phyloP scores from a whole-genome alignment of 1,140 invertebrate species.

The Neotoxoptera formosana region DNA sequence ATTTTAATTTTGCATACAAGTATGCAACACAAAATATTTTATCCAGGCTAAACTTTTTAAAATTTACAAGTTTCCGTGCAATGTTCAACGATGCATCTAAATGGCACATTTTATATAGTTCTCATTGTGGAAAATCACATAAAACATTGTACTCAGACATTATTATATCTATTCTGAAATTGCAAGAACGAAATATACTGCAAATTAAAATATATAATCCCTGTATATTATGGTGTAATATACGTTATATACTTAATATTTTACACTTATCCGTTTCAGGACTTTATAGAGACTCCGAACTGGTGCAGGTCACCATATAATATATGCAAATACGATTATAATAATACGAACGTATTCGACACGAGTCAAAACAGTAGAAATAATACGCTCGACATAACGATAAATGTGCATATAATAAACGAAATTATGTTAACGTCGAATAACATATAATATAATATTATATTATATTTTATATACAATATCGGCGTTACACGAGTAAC shows the following conservation, averaged over 20 bases:
- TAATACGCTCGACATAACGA: not conserved
- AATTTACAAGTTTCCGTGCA: not conserved
- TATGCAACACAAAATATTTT: not conserved
- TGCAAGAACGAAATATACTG: not conserved
- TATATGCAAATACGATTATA: too few relatives aligned
- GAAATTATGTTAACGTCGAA: not conserved
- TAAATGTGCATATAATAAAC: not conserved
- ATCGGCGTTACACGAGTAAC: not conserved
- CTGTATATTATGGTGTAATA: not conserved
- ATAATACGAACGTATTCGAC: not conserved
- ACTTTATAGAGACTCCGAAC: not conserved
- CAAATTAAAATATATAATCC: not conserved
- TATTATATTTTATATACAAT: not conserved
- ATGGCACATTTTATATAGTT: not conserved
- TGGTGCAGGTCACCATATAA: not conserved
- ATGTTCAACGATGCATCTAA: not conserved
- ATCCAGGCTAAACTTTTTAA: not conserved
- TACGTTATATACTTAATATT: not conserved
- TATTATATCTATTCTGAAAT: not conserved
- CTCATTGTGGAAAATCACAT: not conserved
- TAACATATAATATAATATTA: not conserved
- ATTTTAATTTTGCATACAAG: not conserved
- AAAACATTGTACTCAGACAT: not conserved
- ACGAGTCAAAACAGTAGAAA: not conserved
- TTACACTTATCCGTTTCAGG: not conserved